Base-by-base conservation (phyloP, 2,888 invertebrate genomes). In the Perizoma flavofasciatum region DNA sequence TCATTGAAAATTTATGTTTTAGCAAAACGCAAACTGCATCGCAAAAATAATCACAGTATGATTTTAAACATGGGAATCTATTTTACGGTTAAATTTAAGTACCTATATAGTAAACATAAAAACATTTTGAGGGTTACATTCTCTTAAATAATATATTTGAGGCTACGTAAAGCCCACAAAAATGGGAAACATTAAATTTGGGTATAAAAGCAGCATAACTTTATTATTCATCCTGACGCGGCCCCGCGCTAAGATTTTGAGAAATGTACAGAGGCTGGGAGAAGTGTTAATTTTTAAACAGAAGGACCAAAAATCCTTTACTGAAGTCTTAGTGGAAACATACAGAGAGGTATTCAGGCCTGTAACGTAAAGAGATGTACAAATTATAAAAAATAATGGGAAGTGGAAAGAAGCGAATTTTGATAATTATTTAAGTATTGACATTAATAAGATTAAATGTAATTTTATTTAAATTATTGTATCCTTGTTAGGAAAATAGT, bases 261-360 rank as follows among this genome's bases (percentile, higher is more conserved):
- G 67, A 68, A 78, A 74, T 75, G 75, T 73, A 68, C 70, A 61
- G 72, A 74, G 73, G 74, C 73, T 61, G 74, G 65, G 54, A 78
- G 73, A 84, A 85, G 83, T 86, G 86, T 88, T 86, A 86, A 88
- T 86, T 87, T 87, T 88, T 86, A 83, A 88, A 73, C 72, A 76
- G 65, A 73, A 69, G 70, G 78, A 79, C 63, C 79, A 77, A 82
- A 81, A 81, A 81, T 83, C 76, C 77, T 77, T 76, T 73, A 71
- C 68, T 65, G 65, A 44, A 66, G 62, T 57, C 40, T 58, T 52
- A 49, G 48, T n/a, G 51, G 22, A 55, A 66, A 71, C 41, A 67
- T 58, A 80, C 75, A 69, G 61, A 34, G 0, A 4, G 0, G 4
- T 53, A 63, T 59, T 67, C 0, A 11, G 65, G n/a, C 7, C 44